Base-by-base conservation (phyloP, 2,113 vertebrate species). In the Struthio camelus region DNA sequence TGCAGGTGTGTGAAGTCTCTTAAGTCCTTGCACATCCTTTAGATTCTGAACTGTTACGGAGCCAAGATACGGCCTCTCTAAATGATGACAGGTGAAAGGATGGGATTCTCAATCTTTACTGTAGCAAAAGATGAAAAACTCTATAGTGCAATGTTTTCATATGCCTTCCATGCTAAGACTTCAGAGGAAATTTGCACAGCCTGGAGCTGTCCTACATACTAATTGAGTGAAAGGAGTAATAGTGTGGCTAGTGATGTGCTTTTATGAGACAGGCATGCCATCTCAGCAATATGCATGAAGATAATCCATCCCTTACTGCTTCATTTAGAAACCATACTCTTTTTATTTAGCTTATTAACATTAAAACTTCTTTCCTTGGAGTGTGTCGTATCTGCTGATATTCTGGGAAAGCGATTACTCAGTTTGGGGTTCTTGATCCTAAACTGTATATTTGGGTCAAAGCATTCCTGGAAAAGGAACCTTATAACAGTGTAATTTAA, bases 401-500 rank as follows among this genome's bases (percentile, higher is more conserved):
- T 42, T 82, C 36, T 75, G 20, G 28, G 8, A 42, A 67, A 51
- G 16, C 1, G 6, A 7, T 67, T 77, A 51, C n/a, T 76, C 22
- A 48, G 2, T n/a, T 1, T 77, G 3, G 5, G 9, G 13, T 1
- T 4, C 71, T 85, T 82, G 9, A 18, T 64, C 17, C 3, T 4
- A 24, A 24, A 38, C 9, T 73, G 6, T 71, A 38, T 11, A 40
- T 51, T 6, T 4, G 1, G 8, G 7, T 66, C 40, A 79, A 73
- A 66, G 24, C 5, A 36, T 42, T 86, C 51, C 11, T 20, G 3
- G 23, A 10, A 34, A 82, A 80, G 53, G 64, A 62, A 22, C 5
- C 9, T 48, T 22, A 0, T 34, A 17, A 62, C 13, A 16, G 12
- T 84, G 9, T 62, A 64, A 25, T 75, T 82, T 67, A 79, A 59